Evolutionary conservation across 2,113 vertebrate genomes (phyloP).

Genomic region (Melanostigma gelatinosum): DNA sequence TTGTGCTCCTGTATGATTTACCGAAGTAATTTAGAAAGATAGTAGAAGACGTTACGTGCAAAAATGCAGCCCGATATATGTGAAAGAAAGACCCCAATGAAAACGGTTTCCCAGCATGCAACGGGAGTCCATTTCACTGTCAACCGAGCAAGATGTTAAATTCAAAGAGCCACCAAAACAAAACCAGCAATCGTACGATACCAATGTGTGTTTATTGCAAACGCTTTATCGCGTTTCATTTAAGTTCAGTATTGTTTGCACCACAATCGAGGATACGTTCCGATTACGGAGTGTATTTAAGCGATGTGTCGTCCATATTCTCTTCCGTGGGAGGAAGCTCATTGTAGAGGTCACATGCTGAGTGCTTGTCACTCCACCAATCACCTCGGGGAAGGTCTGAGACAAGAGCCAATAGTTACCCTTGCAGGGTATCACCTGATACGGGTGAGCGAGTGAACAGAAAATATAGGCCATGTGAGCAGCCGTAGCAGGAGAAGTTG

Average conservation of each 20-base stretch:
- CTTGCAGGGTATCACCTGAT: conserved; percentile 85
- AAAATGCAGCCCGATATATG: not conserved
- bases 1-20: not conserved
- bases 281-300: accelerated
- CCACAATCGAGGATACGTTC: accelerated
- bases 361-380: conserved; percentile 73
- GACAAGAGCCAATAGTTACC: conserved; percentile 81
- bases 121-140: not conserved
- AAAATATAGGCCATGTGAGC: conserved; percentile 41
- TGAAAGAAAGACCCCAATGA: not conserved
- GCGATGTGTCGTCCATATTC: accelerated
- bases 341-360: conserved; percentile 72
- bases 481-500: conserved; percentile 42
- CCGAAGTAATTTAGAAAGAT: no score
- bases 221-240: accelerated
- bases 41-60: not conserved
- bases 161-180: not conserved
- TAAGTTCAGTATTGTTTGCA: accelerated
- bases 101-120: conserved; percentile 54
- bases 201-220: accelerated
- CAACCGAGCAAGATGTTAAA: not conserved
- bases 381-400: conserved; percentile 82
- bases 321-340: conserved; percentile 71
- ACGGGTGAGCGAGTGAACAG: conserved; percentile 86
- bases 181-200: accelerated